Conservation (phyloP, 1,140 invertebrate species). For the Sipha flava region DNA sequence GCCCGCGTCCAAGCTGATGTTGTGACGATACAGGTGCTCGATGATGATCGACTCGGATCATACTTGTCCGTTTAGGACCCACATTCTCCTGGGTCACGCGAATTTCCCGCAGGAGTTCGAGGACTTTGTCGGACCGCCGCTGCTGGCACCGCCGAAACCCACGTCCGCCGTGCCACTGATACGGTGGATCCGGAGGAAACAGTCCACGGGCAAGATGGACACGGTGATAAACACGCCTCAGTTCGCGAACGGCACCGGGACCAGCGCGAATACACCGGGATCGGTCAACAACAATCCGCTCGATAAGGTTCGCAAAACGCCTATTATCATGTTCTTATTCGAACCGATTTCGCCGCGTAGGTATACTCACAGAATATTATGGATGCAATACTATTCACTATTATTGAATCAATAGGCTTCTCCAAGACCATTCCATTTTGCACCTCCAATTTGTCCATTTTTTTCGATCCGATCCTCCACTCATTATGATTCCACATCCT, state of each 20-base stretch:
- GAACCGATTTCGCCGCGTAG: background rate
- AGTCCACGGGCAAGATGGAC: background rate
- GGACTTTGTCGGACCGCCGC: slow-evolving; percentile 1
- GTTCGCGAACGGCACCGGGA: background rate
- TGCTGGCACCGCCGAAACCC: background rate
- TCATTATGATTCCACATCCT: too few species aligned
- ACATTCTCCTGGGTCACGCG: slow-evolving; percentile 15
- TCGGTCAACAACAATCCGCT: background rate
- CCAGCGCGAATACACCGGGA: background rate
- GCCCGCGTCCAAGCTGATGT: slow-evolving; percentile 12
- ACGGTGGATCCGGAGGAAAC: slow-evolving; percentile 2
- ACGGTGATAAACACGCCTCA: background rate
- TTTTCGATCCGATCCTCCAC: too few species aligned
- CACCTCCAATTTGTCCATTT: too few species aligned
- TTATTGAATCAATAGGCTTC: too few species aligned
- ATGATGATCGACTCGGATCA: background rate
- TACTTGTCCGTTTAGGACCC: slow-evolving; percentile 17
- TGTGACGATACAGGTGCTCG: slow-evolving; percentile 10
- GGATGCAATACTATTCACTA: too few species aligned
- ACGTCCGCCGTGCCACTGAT: background rate
- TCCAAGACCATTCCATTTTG: too few species aligned
- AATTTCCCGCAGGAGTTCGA: slow-evolving; percentile 18
- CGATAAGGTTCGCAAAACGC: background rate
- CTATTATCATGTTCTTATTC: background rate
- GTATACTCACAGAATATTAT: too few species aligned